These are phyloP conservation scores for Darevskia mixta DNA, from an alignment of 2,797 vertebrate genomes.

Conservation along the genomic window DNA sequence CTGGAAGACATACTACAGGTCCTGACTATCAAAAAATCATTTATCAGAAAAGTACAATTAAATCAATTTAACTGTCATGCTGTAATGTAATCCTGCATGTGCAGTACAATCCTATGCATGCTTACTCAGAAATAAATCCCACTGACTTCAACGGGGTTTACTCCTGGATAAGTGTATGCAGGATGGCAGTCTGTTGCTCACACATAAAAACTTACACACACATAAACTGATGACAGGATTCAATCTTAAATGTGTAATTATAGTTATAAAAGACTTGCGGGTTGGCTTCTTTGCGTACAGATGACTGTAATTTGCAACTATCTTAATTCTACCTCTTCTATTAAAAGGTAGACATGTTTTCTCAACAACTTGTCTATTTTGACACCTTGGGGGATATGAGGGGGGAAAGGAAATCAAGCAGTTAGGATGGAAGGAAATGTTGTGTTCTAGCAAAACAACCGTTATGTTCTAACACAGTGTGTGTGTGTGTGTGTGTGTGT, in stretches of 20 bases:
- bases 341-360: slow-evolving; percentile 71
- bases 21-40: neutral
- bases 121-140: neutral
- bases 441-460: slow-evolving; percentile 66
- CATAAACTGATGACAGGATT: neutral
- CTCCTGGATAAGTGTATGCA: neutral
- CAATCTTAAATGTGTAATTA: slow-evolving; percentile 55
- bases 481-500: too few species aligned
- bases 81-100: neutral
- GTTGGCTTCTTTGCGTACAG: slow-evolving; percentile 64
- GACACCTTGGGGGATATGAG: slow-evolving; percentile 70
- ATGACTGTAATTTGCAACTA: slow-evolving; percentile 66
- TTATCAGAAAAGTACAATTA: neutral
- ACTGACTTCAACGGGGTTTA: neutral
- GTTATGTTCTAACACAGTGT: too few species aligned
- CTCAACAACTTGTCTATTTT: slow-evolving; percentile 74
- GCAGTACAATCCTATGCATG: neutral
- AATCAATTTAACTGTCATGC: neutral
- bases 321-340: slow-evolving; percentile 73
- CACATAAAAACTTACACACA: neutral
- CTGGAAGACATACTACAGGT: neutral
- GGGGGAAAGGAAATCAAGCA: slow-evolving; percentile 51
- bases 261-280: slow-evolving; percentile 49
- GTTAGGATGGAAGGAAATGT: slow-evolving; percentile 59
- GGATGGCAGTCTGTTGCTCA: neutral